Evolutionary conservation across 2,113 vertebrate genomes (phyloP), one percentile per base, ranked within the genome.

Genomic region (Urocynchramus pylzowi): DNA sequence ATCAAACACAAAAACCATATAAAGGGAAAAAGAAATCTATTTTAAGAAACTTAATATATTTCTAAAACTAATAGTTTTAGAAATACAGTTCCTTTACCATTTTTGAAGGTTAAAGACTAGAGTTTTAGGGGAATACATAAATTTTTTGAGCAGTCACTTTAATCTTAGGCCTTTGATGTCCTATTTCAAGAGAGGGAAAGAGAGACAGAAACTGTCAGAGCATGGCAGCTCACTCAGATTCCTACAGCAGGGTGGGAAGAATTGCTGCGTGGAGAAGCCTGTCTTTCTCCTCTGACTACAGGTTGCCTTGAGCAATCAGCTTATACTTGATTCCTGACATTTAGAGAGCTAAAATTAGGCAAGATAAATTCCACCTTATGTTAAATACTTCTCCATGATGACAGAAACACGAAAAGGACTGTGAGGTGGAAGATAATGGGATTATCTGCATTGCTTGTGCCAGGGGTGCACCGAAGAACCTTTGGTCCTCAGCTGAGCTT

Each of bases 281-380:
- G 11, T 68, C 78, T 84, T 87, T 86, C 71, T 82, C 18, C 30
- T 88, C 50, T 90, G 59, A 84, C 79, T 89, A 31, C 39, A 78
- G 35, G 28, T n/a, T 90, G 31, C 56, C 78, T 86, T 92, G 27
- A 93, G 31, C 83, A 86, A 90, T 80, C 71, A 86, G 33, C 7
- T 87, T 77, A 42, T 47, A 69, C 9, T 70, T n/a, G 35, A 86
- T 86, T 93, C 56, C 47, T 93, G 84, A 84, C 23, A 90, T 90
- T 95, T 90, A 81, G 76, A 50, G 69, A 86, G 76, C 76, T 93
- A 93, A 95, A 96, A 90, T 95, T 93, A 93, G 68, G 23, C 24
- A 89, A 95, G 79, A 86, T 81, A 95, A 95, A 95, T 95, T 95
- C 68, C 52, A 93, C 44, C 33, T 63, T 81, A 78, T 77, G 80